phyloP scores from a whole-genome alignment of 2,797 vertebrate genomes.

The Lepilemur septentrionalis region DNA sequence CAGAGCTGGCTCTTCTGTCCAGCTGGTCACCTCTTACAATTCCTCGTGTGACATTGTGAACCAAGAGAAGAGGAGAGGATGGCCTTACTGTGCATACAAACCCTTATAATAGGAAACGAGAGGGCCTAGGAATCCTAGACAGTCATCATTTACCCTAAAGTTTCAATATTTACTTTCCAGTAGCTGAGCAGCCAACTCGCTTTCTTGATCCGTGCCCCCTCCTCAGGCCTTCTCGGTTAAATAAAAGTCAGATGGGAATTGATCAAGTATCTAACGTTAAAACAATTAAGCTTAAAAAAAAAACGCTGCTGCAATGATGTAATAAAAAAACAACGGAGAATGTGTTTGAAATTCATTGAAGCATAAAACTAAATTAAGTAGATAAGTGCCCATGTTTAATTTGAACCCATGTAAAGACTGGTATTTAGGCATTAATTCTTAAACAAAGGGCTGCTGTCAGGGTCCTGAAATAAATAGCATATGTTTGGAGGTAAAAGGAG shows the following conservation, averaged over 20 bases:
- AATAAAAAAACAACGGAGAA: constrained; percentile 2
- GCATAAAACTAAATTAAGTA: constrained; percentile 65
- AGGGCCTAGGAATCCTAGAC: neutral
- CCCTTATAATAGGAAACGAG: neutral
- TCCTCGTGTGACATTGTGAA: neutral
- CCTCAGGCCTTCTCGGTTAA: neutral
- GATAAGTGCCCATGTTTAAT: constrained; percentile 30
- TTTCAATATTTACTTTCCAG: neutral
- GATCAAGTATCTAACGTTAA: neutral
- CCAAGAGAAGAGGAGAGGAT: neutral
- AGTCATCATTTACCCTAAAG: neutral
- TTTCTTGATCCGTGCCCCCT: neutral
- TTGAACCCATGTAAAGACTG: constrained; percentile 30
- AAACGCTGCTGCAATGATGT: neutral
- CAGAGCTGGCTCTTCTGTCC: neutral
- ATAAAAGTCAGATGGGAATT: neutral
- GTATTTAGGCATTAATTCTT: constrained; percentile 56
- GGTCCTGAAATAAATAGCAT: constrained; percentile 36
- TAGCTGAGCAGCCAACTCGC: neutral
- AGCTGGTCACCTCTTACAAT: neutral
- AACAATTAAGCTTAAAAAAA: neutral
- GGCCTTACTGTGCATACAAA: neutral
- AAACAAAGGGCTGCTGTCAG: constrained; percentile 43
- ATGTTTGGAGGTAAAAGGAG: constrained; percentile 66
- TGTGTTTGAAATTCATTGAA: constrained; percentile 27